These are phyloP conservation scores for Xenotilapia caudafasciata DNA, from an alignment of 2,113 vertebrate genomes.

Conservation along the genomic window DNA sequence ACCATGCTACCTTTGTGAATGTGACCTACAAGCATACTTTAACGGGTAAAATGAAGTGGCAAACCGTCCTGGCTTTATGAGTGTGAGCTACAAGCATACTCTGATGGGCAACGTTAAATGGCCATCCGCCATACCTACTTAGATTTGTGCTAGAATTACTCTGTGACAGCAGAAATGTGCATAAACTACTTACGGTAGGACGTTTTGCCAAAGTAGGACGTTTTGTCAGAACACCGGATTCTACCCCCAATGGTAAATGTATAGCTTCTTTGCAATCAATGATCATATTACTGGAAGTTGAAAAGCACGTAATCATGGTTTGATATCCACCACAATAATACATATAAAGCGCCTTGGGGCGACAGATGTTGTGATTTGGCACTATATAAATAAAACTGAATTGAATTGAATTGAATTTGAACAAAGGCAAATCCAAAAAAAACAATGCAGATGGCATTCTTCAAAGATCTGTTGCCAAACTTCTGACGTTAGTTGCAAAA, in stretches of 20 bases:
- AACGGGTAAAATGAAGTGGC: background rate
- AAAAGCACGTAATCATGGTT: background rate
- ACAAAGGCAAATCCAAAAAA: background rate
- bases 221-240: background rate
- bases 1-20: background rate
- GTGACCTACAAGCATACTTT: background rate
- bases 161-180: background rate
- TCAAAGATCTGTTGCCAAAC: background rate
- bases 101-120: background rate
- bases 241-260: background rate
- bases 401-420: background rate
- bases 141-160: background rate
- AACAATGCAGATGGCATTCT: fast-evolving
- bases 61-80: background rate
- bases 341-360: background rate
- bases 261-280: background rate
- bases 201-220: background rate
- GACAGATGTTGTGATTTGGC: background rate
- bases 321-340: background rate
- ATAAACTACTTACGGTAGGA: background rate
- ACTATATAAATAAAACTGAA: background rate
- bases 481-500: background rate
- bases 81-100: background rate
- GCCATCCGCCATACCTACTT: background rate
- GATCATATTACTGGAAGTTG: background rate